Evolutionary conservation across 2,113 vertebrate genomes (phyloP).

Genomic region (Rutilus rutilus): DNA sequence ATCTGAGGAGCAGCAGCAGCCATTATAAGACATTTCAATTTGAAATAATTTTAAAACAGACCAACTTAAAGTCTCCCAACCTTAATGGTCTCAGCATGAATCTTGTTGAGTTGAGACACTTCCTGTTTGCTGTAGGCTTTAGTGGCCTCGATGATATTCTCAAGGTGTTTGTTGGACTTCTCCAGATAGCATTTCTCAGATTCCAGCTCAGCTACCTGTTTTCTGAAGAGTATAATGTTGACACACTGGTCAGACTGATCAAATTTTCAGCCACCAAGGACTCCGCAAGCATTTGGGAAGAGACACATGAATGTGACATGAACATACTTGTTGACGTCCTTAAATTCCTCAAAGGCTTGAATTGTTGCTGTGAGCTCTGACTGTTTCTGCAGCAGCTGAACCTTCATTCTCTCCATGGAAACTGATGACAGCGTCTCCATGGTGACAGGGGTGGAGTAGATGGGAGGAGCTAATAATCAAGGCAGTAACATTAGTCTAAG

Average conservation of each 20-base stretch:
- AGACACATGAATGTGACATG: background rate
- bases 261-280: background rate
- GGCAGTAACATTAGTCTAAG: background rate
- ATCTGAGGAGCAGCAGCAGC: slow-evolving; percentile 71
- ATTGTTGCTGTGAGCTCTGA: slow-evolving; percentile 81
- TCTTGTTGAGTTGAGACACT: slow-evolving; percentile 89
- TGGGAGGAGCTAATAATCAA: slow-evolving; percentile 66
- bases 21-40: background rate
- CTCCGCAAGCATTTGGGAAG: too few relatives aligned
- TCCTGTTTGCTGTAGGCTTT: slow-evolving; percentile 87
- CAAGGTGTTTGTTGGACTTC: slow-evolving; percentile 90
- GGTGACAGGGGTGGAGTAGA: slow-evolving; percentile 68
- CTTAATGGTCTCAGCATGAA: slow-evolving; percentile 91
- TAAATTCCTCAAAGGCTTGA: slow-evolving; percentile 92
- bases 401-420: slow-evolving; percentile 83
- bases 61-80: slow-evolving; percentile 65
- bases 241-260: background rate
- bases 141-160: slow-evolving; percentile 93
- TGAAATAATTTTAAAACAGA: background rate
- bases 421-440: slow-evolving; percentile 70
- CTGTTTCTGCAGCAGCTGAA: slow-evolving; percentile 86
- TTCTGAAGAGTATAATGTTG: slow-evolving; percentile 71
- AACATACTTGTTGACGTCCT: slow-evolving; percentile 88
- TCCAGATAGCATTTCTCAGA: slow-evolving; percentile 90
- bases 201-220: slow-evolving; percentile 86